Conservation (phyloP, 53 echinoderm and acorn worm genomes). For the Crossaster papposus region DNA sequence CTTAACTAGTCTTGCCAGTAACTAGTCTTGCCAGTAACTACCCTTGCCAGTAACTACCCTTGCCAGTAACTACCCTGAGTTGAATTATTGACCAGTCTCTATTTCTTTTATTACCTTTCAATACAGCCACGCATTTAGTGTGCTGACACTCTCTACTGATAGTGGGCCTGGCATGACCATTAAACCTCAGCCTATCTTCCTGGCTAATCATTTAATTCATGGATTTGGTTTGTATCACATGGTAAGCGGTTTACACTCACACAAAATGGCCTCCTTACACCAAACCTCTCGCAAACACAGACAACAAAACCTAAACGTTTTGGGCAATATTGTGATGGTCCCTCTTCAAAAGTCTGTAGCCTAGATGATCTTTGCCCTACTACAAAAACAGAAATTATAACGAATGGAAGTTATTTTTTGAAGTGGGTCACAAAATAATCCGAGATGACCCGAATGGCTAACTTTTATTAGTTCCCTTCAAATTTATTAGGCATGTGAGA, state of each 20-base stretch:
- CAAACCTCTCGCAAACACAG: neutral
- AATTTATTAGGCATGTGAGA: too few relatives aligned
- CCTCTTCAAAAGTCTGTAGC: neutral
- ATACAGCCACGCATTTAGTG: constrained; percentile 89
- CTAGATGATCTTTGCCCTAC: neutral
- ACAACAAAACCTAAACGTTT: neutral
- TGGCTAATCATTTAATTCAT: constrained; percentile 67
- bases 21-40: constrained; percentile 9
- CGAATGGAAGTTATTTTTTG: neutral
- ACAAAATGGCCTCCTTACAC: neutral
- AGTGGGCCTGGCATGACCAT: constrained; percentile 53
- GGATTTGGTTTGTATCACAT: constrained; percentile 75
- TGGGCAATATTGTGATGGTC: neutral
- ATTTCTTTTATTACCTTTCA: constrained; percentile 80
- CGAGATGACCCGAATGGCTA: too few relatives aligned
- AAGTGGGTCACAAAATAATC: neutral
- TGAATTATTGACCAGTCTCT: neutral
- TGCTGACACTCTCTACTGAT: constrained; percentile 63
- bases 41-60: neutral
- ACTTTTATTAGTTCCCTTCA: too few relatives aligned
- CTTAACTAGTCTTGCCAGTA: too few relatives aligned
- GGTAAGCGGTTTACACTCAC: constrained; percentile 49
- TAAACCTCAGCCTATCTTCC: constrained; percentile 68
- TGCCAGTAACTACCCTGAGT: neutral
- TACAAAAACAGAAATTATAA: too few relatives aligned